A percentile compares a stretch with the other conserved stretches of the same genome.
phyloP scores from a whole-genome alignment of 2,113 vertebrate genomes.

The Apus apus region DNA sequence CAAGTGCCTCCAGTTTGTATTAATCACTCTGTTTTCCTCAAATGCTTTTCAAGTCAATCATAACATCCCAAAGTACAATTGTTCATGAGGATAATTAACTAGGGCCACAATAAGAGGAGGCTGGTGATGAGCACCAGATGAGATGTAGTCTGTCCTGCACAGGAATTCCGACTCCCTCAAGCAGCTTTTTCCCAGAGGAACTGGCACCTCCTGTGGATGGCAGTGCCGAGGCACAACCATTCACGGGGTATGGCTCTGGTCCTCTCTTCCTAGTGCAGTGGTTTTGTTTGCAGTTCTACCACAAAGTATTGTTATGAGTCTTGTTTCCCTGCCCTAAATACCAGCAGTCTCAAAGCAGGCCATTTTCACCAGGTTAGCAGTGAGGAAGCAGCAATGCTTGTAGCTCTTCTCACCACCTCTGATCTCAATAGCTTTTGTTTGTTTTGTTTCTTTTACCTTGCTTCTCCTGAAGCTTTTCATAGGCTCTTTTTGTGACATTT shows the following conservation, averaged over 20 bases:
- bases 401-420: not conserved
- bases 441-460: conserved; percentile 72
- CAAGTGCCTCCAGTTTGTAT: not conserved
- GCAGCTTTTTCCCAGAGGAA: not conserved
- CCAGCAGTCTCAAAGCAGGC: accelerated
- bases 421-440: not conserved
- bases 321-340: not conserved
- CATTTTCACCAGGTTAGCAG: not conserved
- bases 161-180: not conserved
- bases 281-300: not conserved
- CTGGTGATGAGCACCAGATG: not conserved
- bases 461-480: conserved; percentile 77
- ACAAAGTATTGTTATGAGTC: not conserved
- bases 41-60: not conserved
- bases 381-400: not conserved
- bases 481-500: conserved; percentile 40
- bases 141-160: not conserved
- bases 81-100: not conserved
- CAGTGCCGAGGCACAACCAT: accelerated
- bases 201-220: not conserved
- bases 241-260: accelerated
- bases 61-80: not conserved
- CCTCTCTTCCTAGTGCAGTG: not conserved
- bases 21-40: not conserved
- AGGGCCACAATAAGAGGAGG: not conserved